These are phyloP conservation scores for Neria commutata DNA, from an alignment of 2,888 invertebrate genomes.

Conservation along the genomic window DNA sequence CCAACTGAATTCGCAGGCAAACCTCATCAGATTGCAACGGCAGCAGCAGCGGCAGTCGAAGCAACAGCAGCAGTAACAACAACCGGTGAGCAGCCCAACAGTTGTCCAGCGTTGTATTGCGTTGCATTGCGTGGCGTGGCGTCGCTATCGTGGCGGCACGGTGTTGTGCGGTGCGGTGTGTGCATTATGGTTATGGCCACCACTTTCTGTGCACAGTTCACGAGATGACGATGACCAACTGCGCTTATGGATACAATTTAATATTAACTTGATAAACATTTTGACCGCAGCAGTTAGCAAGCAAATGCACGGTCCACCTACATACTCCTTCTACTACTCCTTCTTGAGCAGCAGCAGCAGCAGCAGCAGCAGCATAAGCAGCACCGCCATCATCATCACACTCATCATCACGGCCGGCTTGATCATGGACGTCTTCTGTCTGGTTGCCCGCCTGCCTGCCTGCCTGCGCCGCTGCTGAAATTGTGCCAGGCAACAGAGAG, in stretches of 20 bases:
- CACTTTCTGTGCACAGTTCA: conserved; percentile 26
- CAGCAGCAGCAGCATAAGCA: conserved; percentile 41
- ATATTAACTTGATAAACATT: conserved; percentile 60
- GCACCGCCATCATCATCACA: conserved; percentile 34
- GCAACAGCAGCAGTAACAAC: conserved; percentile 38
- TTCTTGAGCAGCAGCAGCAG: conserved; percentile 28
- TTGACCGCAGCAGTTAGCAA: conserved; percentile 59
- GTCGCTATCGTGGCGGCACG: not conserved
- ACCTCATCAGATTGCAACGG: conserved; percentile 11
- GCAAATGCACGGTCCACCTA: conserved; percentile 62
- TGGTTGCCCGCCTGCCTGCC: conserved; percentile 19
- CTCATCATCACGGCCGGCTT: conserved; percentile 36
- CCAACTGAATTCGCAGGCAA: conserved; percentile 1
- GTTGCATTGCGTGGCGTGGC: too few relatives aligned
- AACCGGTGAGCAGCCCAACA: too few relatives aligned
- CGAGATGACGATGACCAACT: conserved; percentile 31
- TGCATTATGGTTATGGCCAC: conserved; percentile 35
- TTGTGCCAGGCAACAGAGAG: conserved; percentile 52
- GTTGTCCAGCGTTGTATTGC: too few relatives aligned
- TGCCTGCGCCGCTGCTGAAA: conserved; percentile 35
- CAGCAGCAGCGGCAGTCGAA: conserved; percentile 32
- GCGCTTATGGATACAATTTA: conserved; percentile 49
- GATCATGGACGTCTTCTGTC: conserved; percentile 42
- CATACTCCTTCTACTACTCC: conserved; percentile 35
- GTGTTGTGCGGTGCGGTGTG: conserved; percentile 20